Evolutionary conservation across 2,797 vertebrate species (phyloP).

Genomic region (Pogoniulus pusillus): DNA sequence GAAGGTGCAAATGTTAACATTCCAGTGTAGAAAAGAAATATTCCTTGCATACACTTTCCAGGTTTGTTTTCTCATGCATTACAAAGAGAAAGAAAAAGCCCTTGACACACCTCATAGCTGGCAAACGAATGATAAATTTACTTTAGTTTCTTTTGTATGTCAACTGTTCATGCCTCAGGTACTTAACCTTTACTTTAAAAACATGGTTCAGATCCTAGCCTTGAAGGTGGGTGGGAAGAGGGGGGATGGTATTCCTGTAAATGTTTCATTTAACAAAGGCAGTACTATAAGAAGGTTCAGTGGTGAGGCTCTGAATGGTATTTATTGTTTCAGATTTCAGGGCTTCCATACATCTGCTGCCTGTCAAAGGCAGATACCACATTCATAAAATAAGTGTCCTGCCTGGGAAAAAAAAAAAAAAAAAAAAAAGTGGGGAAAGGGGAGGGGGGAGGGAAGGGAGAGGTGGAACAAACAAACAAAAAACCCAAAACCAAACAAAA

Average conservation of each 20-base stretch:
- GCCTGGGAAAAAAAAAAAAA: slow-evolving; percentile 61
- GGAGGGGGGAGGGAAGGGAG: no score
- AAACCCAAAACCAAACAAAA: slow-evolving; percentile 10
- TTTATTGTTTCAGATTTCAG: slow-evolving; percentile 91
- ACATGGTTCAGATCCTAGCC: slow-evolving; percentile 68
- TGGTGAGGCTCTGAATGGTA: slow-evolving; percentile 82
- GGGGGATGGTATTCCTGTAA: slow-evolving; percentile 84
- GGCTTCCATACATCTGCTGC: slow-evolving; percentile 88
- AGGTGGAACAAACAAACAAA: not conserved
- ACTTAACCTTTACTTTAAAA: slow-evolving; percentile 80
- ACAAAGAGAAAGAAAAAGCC: slow-evolving; percentile 69
- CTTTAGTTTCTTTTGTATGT: slow-evolving; percentile 74
- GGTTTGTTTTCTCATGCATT: slow-evolving; percentile 72
- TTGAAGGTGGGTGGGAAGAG: slow-evolving; percentile 34
- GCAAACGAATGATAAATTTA: slow-evolving; percentile 71
- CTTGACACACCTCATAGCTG: slow-evolving; percentile 47
- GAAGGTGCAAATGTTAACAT: slow-evolving; percentile 80
- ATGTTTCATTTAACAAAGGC: slow-evolving; percentile 88
- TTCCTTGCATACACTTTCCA: slow-evolving; percentile 71
- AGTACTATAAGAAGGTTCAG: slow-evolving; percentile 77
- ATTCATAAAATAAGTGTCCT: slow-evolving; percentile 85
- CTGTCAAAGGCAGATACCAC: slow-evolving; percentile 88
- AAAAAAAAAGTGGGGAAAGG: no score
- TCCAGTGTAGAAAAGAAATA: slow-evolving; percentile 72
- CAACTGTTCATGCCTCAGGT: slow-evolving; percentile 73